Evolutionary conservation across 2,888 invertebrate species (phyloP), one percentile per base, ranked within the genome.

Genomic region (Malacosoma neustria): DNA sequence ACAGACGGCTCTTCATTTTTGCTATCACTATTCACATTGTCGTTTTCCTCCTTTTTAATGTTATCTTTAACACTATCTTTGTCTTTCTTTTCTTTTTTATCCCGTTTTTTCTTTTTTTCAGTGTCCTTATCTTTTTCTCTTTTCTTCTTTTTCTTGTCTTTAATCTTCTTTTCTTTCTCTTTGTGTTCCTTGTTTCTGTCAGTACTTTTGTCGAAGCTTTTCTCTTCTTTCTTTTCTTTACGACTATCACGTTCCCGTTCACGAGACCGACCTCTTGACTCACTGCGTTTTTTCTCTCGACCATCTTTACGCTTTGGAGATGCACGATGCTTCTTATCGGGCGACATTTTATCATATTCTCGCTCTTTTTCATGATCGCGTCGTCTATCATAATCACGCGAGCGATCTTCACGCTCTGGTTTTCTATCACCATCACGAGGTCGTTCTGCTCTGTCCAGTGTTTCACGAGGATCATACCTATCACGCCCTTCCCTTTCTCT

Each of bases 31-130:
- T 7, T 22, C 9, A 9, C 5, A 22, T 5, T 30, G 29, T 48
- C 47, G 36, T 46, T 46, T 15, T 48, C 45, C 42, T 38, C 42
- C 41, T 60, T 51, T 32, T 43, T 39, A 48, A 49, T 30, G 57
- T 69, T 40, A 49, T 48, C 32, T 58, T 70, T 45, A 41, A 47
- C 40, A 43, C 46, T 46, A 38, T 82, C 80, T 51, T 87, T 87
- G 36, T 87, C 88, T 58, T 88, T 88, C 46, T 88, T 88, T 12
- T 88, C 87, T 37, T 86, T 87, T 41, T 81, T 82, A n/a, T 85
- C 85, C 22, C 87, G 87, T 51, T 88, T 88, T 52, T 72, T 80
- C 52, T 77, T 84, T 57, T 74, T 82, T 51, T 87, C 87, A 9
- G 63, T 69, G 41, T 82, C 85, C 51, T 88, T 87, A 56, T 87